Evolutionary conservation across 1,140 invertebrate genomes (phyloP), one percentile per base, ranked within the genome.

Genomic region (fruit fly (Drosophila melanogaster)): DNA sequence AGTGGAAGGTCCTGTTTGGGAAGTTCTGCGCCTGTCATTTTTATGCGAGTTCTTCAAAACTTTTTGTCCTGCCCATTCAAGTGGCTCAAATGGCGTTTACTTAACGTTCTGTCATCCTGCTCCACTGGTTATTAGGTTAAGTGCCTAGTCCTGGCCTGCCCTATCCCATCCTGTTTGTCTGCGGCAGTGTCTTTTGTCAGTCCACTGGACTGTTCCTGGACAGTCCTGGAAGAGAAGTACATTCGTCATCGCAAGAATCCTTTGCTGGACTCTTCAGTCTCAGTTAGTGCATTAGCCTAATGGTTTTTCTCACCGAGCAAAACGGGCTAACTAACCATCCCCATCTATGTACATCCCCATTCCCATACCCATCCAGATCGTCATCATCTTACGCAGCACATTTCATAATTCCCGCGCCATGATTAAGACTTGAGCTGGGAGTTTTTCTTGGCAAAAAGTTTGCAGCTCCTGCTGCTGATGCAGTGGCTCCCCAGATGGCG

Each of bases 1-100:
- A 80, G 77, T 74, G 77, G 37, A 37, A 40, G 43, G 43, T 24
- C 40, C 26, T 47, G 33, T 22, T 3, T 30, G 30, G 22, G 6
- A 30, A 47, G 46, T 15, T 15, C 58, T 84, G 79, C 24, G 79
- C 78, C 73, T 78, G 85, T 90, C 77, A 89, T 75, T 90, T 89
- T 90, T 89, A 89, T 89, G 85, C 79, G 85, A 89, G 84, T 89
- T 89, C 76, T 84, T 89, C 85, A 89, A 89, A 87, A 89, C 51
- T 90, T 89, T 89, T 49, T 57, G 24, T 49, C 54, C 55, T 17
- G 50, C n/a, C 22, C 40, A 5, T 35, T 53, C 35, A 19, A 70
- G 51, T 75, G 58, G 49, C 60, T 75, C 71, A 79, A 86, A 78
- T 86, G 84, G 65, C 83, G 83, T 89, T 89, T 87, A 89, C 83